These are phyloP conservation scores for Brachionus paranguensis DNA, from an alignment of 1,140 invertebrate genomes.

Conservation along the genomic window DNA sequence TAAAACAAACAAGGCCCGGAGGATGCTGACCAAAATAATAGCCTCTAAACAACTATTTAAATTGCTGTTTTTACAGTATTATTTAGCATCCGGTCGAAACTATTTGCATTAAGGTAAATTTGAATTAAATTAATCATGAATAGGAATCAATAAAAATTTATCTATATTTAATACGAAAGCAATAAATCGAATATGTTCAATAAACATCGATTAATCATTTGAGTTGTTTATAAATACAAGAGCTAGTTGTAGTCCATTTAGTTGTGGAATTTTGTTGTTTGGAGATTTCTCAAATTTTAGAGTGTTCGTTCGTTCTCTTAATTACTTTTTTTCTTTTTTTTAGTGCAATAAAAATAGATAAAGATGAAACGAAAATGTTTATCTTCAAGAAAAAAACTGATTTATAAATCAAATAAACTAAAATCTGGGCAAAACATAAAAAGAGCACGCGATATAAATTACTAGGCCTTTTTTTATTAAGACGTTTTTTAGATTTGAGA, in stretches of 20 bases:
- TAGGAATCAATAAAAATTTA: not conserved
- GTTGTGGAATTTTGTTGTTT: not conserved
- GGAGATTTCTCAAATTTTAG: not conserved
- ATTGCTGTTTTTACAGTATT: not conserved
- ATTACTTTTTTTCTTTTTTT: not conserved
- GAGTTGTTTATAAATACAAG: not conserved
- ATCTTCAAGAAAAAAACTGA: not conserved
- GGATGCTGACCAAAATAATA: not conserved
- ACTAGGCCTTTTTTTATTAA: not conserved
- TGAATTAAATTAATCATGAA: not conserved
- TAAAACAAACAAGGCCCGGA: not conserved
- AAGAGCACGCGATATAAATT: not conserved
- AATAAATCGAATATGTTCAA: not conserved
- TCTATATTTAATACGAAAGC: not conserved
- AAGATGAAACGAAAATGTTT: not conserved
- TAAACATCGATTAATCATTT: constrained; percentile 1
- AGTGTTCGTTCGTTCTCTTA: not conserved
- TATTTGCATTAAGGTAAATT: not conserved
- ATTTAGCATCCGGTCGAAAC: not conserved
- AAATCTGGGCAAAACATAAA: not conserved
- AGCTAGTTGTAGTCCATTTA: not conserved
- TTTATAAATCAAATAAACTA: constrained; percentile 3
- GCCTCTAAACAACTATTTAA: not conserved
- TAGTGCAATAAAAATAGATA: constrained; percentile 1
- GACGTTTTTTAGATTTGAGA: not conserved